Evolutionary conservation across 1,140 invertebrate genomes (phyloP).

Genomic region (Temnothorax nylanderi): DNA sequence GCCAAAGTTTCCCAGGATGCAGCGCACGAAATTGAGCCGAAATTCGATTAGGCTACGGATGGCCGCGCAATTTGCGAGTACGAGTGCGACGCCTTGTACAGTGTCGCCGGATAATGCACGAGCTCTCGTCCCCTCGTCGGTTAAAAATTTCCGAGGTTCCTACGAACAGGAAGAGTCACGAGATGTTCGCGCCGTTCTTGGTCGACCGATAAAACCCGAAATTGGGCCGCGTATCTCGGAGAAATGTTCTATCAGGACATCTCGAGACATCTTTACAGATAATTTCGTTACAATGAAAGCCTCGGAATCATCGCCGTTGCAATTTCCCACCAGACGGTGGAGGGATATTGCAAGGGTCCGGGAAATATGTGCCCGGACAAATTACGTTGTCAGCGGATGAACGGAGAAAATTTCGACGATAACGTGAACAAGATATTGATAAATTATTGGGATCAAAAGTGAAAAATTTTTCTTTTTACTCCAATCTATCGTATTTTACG

Average conservation of each 20-base stretch:
- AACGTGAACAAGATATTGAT: slow-evolving; percentile 14
- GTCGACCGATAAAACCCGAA: slow-evolving; percentile 13
- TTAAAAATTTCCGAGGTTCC: slow-evolving; percentile 30
- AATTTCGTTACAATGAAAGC: slow-evolving; percentile 52
- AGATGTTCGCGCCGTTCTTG: neutral
- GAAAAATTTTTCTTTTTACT: neutral
- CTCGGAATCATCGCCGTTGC: slow-evolving; percentile 42
- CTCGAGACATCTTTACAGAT: slow-evolving; percentile 30
- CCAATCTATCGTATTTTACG: neutral
- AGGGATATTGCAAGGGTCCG: slow-evolving; percentile 34
- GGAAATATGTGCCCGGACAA: slow-evolving; percentile 49
- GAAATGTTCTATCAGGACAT: slow-evolving; percentile 32
- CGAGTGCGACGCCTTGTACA: slow-evolving; percentile 17
- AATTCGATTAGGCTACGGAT: slow-evolving; percentile 68
- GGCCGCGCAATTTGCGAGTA: slow-evolving; percentile 1
- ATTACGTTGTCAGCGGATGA: slow-evolving; percentile 38
- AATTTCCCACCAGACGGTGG: slow-evolving; percentile 46
- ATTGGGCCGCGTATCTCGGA: slow-evolving; percentile 29
- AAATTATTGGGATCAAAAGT: slow-evolving; percentile 3
- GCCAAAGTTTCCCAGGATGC: slow-evolving; percentile 62
- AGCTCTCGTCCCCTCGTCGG: neutral
- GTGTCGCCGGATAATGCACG: slow-evolving; percentile 6
- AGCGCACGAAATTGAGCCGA: slow-evolving; percentile 66
- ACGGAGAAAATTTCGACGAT: slow-evolving; percentile 28
- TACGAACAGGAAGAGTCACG: neutral